Percentiles rank a stretch among this genome's conserved stretches.
These are phyloP conservation scores for Peucedramus taeniatus DNA, from an alignment of 2,113 vertebrate genomes.

Conservation along the genomic window DNA sequence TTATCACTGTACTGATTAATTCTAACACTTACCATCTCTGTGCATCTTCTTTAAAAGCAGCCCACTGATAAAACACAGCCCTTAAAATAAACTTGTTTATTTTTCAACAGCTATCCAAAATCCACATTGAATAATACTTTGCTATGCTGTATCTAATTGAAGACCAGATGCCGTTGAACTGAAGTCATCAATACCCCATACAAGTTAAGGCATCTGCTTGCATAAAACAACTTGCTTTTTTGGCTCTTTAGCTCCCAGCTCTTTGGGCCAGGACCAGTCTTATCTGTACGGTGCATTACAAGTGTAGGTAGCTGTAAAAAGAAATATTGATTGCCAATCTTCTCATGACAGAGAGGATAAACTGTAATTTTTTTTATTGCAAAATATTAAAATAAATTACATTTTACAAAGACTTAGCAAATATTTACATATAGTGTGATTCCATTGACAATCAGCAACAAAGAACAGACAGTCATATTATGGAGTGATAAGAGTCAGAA, in stretches of 20 bases:
- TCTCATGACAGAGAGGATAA: neutral
- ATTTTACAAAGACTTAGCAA: conserved; percentile 64
- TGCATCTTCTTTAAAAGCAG: neutral
- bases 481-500: conserved; percentile 29
- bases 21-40: neutral
- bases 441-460: conserved; percentile 62
- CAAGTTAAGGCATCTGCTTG: neutral
- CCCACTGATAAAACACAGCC: neutral
- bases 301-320: neutral
- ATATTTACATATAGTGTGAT: conserved; percentile 73
- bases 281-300: neutral
- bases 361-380: conserved; percentile 71
- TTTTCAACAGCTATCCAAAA: conserved; percentile 4
- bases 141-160: neutral
- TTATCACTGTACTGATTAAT: neutral
- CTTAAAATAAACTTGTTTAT: neutral
- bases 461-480: conserved; percentile 24
- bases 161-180: neutral
- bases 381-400: conserved; percentile 84
- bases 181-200: neutral
- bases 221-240: neutral
- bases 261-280: neutral
- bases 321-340: neutral
- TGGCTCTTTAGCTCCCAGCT: neutral
- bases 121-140: neutral